Conservation (phyloP, 2,797 vertebrate genomes). For the Enteromius viviparus region DNA sequence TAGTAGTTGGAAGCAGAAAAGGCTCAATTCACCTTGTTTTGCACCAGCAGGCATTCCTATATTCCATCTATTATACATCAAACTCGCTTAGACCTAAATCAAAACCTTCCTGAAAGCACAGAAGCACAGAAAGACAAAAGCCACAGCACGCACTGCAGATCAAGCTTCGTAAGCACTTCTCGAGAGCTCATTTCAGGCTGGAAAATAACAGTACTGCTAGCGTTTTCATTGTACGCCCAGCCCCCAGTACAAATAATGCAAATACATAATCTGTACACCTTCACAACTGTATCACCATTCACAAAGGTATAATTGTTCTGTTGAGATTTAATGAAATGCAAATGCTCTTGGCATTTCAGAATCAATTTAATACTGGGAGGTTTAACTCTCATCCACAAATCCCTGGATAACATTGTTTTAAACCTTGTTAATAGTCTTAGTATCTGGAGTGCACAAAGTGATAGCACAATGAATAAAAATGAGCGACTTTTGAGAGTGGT, state of each 20-base stretch:
- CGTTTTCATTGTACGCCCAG: conserved; percentile 16
- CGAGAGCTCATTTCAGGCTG: not conserved
- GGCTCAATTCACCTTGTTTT: conserved; percentile 37
- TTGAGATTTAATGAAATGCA: conserved; percentile 65
- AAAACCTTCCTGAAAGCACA: conserved; percentile 29
- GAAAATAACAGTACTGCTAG: not conserved
- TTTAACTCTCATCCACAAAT: conserved; percentile 64
- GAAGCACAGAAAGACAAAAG: conserved; percentile 38
- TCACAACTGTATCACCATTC: conserved; percentile 45
- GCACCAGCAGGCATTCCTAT: conserved; percentile 37
- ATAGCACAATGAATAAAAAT: conserved; percentile 63
- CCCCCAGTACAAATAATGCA: conserved; percentile 42
- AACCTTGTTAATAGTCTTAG: conserved; percentile 64
- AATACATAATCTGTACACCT: conserved; percentile 55
- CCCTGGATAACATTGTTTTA: conserved; percentile 66
- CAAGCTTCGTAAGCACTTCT: conserved; percentile 32
- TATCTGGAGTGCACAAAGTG: conserved; percentile 61
- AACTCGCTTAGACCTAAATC: conserved; percentile 47
- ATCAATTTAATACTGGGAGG: conserved; percentile 64
- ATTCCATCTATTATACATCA: conserved; percentile 48
- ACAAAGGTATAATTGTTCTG: conserved; percentile 62
- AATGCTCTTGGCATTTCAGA: conserved; percentile 63
- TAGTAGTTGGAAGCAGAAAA: conserved; percentile 9
- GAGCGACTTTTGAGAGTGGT: conserved; percentile 55
- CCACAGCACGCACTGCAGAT: not conserved